Evolutionary conservation across 2,888 invertebrate genomes (phyloP), one percentile per base, ranked within the genome.

Genomic region (Stenodera caucasica): DNA sequence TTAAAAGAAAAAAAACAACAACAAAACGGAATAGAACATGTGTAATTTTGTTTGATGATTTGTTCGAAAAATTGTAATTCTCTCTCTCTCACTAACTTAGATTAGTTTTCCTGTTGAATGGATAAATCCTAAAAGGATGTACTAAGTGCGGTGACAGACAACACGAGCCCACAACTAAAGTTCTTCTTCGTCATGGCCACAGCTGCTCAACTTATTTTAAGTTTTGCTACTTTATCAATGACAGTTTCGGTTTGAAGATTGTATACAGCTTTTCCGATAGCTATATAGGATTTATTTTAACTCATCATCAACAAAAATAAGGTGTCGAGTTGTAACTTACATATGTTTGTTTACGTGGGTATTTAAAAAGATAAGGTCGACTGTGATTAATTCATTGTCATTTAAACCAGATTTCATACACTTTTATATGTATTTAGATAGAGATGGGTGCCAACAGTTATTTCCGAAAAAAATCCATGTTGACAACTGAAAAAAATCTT

Each of bases 301-400:
- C 71, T 70, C 72, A 73, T 70, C 72, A 73, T 74, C 75, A 26
- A 26, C 73, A 70, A 74, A 77, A 77, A 75, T 71, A 74, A 78
- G 77, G 77, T 78, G 77, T 77, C 77, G 77, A 77, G 71, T 76
- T 76, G 75, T 76, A 75, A 72, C 74, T 77, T 78, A 78, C 78
- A 78, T 70, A 70, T 79, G 78, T 78, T 77, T 77, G 75, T 77
- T 77, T 75, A 75, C 73, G 75, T 73, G 72, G 74, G 73, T 72
- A 76, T 77, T 76, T 75, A 73, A 66, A 68, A 70, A 73, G 77
- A 77, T 77, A 77, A 77, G 71, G 73, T 68, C 70, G 72, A 72
- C 70, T 69, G 65, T 75, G 76, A 76, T 76, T 77, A 77, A 78
- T 78, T 76, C 75, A 77, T 72, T 61, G 65, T 68, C 66, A 67